Base-by-base conservation (phyloP, 2,888 invertebrate species). In the Amblyjoppa proteus region DNA sequence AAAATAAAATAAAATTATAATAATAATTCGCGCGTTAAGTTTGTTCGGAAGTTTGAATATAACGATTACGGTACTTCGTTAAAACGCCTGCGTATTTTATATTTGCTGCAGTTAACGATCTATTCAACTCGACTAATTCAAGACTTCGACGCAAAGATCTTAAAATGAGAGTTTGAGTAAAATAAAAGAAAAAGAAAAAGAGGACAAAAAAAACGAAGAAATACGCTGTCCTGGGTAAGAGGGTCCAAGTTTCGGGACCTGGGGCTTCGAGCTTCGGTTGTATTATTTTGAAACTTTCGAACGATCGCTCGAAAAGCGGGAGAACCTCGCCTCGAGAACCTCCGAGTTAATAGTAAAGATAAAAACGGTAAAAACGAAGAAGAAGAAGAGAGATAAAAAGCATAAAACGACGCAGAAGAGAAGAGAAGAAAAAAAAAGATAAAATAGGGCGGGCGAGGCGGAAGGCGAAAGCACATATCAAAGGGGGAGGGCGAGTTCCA, bases 401-500 rank as follows among this genome's bases (percentile, higher is more conserved):
- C 28, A 81, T 6, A 81, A 53, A 69, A 53, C 49, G n/a, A 31
- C 51, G 70, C 28, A 11, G 28, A 16, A 34, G 41, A 61, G 16
- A 28, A 41, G 25, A 38, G n/a, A 66, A 71, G 4, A 34, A 41
- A 75, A 31, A 45, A 34, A 9, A 76, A 71, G 13, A 16, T 25
- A 13, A 38, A 49, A 53, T 61, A 28, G 34, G 31, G 53, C 13
- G 13, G 41, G 5, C 49, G 70, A 58, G n/a, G 58, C 64, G 1
- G 53, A 64, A 71, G 69, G 56, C 73, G 64, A 68, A 70, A 87
- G 79, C 84, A 87, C 87, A 87, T 87, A 87, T 87, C 87, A 87
- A 87, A 84, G 85, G 79, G 75, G 13, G 45, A 4, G 45, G 1
- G 76, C 69, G 83, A 81, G 64, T 83, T 66, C 56, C 51, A 41